phyloP scores from a whole-genome alignment of 2,888 invertebrate genomes.

The Desoria tigrina region DNA sequence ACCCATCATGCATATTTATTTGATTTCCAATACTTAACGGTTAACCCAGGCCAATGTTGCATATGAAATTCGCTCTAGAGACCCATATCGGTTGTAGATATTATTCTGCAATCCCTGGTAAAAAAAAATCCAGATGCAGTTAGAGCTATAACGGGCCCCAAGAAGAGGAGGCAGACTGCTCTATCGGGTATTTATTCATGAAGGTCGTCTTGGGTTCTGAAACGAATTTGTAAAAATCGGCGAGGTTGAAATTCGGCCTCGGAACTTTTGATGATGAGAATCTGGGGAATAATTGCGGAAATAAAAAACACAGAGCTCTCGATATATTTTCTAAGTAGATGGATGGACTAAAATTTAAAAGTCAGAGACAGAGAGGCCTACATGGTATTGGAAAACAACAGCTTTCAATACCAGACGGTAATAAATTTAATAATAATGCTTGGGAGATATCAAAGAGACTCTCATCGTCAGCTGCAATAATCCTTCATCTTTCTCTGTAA shows the following conservation, averaged over 20 bases:
- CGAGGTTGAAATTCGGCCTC: no score
- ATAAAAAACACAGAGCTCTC: no score
- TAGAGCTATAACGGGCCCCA: no score
- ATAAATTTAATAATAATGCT: slow-evolving; percentile 25
- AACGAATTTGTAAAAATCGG: no score
- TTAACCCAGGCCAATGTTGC: slow-evolving; percentile 1
- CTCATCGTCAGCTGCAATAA: slow-evolving; percentile 24
- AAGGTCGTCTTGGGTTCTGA: no score
- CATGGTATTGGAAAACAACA: slow-evolving; percentile 17
- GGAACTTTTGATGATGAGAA: no score
- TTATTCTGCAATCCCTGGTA: no score
- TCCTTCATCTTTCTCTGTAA: slow-evolving; percentile 18
- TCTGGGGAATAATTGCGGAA: no score
- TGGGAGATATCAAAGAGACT: slow-evolving; percentile 22
- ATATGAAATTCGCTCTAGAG: slow-evolving; percentile 1
- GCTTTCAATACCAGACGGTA: slow-evolving; percentile 20
- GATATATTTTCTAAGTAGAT: not conserved
- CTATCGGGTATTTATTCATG: no score
- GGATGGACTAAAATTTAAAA: not conserved
- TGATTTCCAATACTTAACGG: slow-evolving; percentile 11
- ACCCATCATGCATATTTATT: slow-evolving; percentile 4
- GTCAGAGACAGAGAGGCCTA: not conserved
- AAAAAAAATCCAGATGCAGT: no score
- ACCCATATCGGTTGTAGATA: no score
- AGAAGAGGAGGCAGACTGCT: no score